Percentiles rank a stretch among this genome's conserved stretches.
Conservation (phyloP, 2,888 invertebrate genomes). For the Rhabditophanes sp. region DNA sequence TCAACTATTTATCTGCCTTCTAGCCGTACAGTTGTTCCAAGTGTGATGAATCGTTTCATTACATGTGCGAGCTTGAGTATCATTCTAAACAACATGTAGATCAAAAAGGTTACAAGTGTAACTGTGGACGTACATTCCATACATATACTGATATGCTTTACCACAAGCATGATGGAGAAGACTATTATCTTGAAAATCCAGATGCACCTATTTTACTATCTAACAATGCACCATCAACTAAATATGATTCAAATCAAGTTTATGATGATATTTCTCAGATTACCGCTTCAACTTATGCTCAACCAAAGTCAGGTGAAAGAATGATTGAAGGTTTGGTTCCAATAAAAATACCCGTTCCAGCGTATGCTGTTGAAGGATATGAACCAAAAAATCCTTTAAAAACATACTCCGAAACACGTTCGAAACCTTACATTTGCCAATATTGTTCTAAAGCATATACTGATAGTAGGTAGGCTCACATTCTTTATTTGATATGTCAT, state of each 20-base stretch:
- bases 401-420: constrained; percentile 35
- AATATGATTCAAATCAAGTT: too few species aligned
- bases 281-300: too few species aligned
- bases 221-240: constrained; percentile 9
- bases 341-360: constrained; percentile 38
- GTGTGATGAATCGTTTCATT: constrained; percentile 40
- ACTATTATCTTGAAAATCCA: constrained; percentile 10
- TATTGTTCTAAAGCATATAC: constrained; percentile 43
- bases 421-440: constrained; percentile 42
- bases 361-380: constrained; percentile 29
- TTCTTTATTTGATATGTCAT: too few species aligned
- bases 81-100: constrained; percentile 35
- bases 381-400: constrained; percentile 35
- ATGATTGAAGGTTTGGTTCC: too few species aligned
- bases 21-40: constrained; percentile 40
- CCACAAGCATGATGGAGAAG: constrained; percentile 40
- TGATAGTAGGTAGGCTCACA: constrained; percentile 15
- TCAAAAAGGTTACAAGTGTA: constrained; percentile 38
- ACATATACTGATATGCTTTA: constrained; percentile 43
- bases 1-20: constrained; percentile 6
- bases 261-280: not conserved
- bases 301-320: too few species aligned
- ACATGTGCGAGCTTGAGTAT: constrained; percentile 38
- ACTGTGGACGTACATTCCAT: constrained; percentile 41
- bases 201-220: constrained; percentile 8